Evolutionary conservation across 1,140 invertebrate species (phyloP).

Genomic region (Zaprionus davidi): DNA sequence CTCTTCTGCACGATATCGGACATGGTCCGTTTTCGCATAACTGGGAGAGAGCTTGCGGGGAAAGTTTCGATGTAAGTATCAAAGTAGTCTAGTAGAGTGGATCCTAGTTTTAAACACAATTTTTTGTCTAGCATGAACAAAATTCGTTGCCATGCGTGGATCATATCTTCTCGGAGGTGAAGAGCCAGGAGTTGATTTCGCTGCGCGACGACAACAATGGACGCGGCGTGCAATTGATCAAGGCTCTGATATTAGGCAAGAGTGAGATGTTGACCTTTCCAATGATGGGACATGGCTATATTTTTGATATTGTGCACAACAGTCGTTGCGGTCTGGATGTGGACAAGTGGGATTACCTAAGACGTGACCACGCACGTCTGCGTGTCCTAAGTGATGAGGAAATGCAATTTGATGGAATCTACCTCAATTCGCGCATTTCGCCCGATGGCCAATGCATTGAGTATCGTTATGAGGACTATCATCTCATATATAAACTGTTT

Average conservation of each 20-base stretch:
- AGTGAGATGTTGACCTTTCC: conserved; percentile 51
- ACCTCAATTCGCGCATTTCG: conserved; percentile 60
- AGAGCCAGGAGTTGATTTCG: conserved; percentile 34
- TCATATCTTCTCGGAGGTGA: conserved; percentile 54
- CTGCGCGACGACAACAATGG: conserved; percentile 61
- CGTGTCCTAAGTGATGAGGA: conserved; percentile 44
- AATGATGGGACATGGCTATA: conserved; percentile 59
- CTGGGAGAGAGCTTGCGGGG: conserved; percentile 85
- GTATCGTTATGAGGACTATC: conserved; percentile 73
- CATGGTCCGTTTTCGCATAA: conserved; percentile 89
- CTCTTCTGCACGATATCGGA: conserved; percentile 89
- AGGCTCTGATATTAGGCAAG: conserved; percentile 65
- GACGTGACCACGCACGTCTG: conserved; percentile 85
- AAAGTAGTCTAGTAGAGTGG: neutral
- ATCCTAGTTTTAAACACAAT: neutral
- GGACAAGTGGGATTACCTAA: conserved; percentile 90
- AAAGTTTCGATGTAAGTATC: conserved; percentile 61
- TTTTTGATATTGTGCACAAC: conserved; percentile 87
- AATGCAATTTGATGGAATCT: conserved; percentile 69
- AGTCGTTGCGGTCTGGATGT: conserved; percentile 88
- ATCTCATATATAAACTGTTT: conserved; percentile 69
- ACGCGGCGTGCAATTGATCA: conserved; percentile 68
- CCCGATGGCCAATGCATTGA: conserved; percentile 68
- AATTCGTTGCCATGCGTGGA: conserved; percentile 63
- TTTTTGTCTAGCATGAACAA: conserved; percentile 53